Base-by-base conservation (phyloP, 2,797 vertebrate species). In the Buceros bicornis region DNA sequence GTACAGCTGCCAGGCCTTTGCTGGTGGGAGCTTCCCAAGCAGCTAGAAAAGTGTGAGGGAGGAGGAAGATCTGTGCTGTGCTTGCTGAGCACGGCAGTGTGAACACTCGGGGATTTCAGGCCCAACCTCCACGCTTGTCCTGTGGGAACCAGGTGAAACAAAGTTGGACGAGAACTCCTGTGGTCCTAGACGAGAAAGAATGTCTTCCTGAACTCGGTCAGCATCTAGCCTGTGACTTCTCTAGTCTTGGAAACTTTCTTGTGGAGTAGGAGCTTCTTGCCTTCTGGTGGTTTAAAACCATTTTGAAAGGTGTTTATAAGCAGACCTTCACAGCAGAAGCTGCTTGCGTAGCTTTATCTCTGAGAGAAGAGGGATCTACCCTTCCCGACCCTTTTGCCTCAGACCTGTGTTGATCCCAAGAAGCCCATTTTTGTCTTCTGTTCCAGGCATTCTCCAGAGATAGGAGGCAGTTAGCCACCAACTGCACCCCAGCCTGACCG, bases 61-160 rank as follows among this genome's bases (percentile, higher is more conserved):
- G 26, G 43, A 56, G 69, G 91, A 29, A 62, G 50, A 43, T 50
- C 35, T 53, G 13, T 40, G 56, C 57, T 84, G 28, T 66, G 18
- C 33, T 11, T 40, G 56, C 57, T 84, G 28, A 62, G 18, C 33
- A 1, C 0, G 8, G 28, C 31, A 37, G 18, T 28, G 51, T 29
- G 60, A 86, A 11, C 20, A 12, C 47, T 11, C 1, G 2, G 50
- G 58, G 28, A 24, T 37, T 77, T 70, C 25, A 42, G 56, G 12
- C 31, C n/a, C 37, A 33, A 1, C 2, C 12, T 76, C 56, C 18
- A 6, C 31, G n/a, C 31, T 72, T 1, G 0, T 58, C 15, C 48
- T 1, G 5, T 37, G 76, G 58, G 62, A 90, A 20, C 43, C 17
- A 25, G 29, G 35, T 0, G 2, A 48, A 69, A 57, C 19, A 29